Conservation (phyloP, 2,113 vertebrate genomes). For the Nyctereutes procyonoides region DNA sequence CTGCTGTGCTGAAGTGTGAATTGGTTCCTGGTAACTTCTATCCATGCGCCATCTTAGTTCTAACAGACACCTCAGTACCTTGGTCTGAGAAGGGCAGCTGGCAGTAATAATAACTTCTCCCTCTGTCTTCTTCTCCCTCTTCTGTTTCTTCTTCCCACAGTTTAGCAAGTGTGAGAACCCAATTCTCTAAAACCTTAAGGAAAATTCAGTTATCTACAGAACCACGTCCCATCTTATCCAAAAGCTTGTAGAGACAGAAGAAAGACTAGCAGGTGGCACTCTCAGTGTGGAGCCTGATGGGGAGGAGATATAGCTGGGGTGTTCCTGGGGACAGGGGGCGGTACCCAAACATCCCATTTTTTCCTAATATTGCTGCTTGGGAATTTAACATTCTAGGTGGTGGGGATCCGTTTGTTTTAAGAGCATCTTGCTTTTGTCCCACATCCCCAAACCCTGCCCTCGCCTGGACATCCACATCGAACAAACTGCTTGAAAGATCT, state of each 20-base stretch:
- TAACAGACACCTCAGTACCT: not conserved
- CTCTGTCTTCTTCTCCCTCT: not conserved
- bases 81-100: not conserved
- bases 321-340: not conserved
- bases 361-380: not conserved
- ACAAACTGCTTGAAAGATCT: not conserved
- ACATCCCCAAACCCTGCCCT: fast-evolving
- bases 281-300: not conserved
- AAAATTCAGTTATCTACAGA: not conserved
- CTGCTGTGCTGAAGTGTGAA: not conserved
- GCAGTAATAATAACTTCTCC: not conserved
- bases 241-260: not conserved
- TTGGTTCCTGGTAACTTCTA: not conserved
- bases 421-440: not conserved
- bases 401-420: conserved; percentile 15
- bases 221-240: not conserved
- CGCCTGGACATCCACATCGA: not conserved
- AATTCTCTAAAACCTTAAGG: not conserved
- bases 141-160: not conserved
- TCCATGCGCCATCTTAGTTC: not conserved
- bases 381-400: not conserved
- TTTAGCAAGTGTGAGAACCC: not conserved
- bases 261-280: conserved; percentile 24
- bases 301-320: not conserved
- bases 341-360: not conserved